phyloP scores from a whole-genome alignment of 1,140 invertebrate species.

The Ditylenchus dipsaci region DNA sequence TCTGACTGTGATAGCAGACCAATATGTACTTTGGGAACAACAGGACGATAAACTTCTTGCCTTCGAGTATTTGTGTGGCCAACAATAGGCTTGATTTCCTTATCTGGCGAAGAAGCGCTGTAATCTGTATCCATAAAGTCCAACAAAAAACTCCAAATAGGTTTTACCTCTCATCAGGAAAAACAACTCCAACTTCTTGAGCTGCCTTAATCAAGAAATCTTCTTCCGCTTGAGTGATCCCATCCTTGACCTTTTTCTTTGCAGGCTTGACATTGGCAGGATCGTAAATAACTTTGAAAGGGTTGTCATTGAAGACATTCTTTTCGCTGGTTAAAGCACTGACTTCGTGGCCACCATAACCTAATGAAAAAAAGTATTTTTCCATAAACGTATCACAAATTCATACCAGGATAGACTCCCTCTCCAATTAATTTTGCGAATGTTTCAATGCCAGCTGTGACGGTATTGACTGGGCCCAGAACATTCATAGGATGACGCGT shows the following conservation, averaged over 20 bases:
- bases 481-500: not conserved
- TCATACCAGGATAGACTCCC: conserved; percentile 23
- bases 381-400: not conserved
- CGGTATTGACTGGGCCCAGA: conserved; percentile 3
- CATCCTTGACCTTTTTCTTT: not conserved
- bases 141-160: conserved; percentile 7
- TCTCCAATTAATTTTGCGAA: conserved; percentile 22
- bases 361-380: not conserved
- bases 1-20: not conserved
- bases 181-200: conserved; percentile 40
- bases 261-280: not conserved
- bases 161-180: conserved; percentile 5
- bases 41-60: conserved; percentile 19
- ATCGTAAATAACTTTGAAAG: not conserved
- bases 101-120: conserved; percentile 8
- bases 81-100: not conserved
- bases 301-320: not conserved
- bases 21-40: conserved; percentile 36
- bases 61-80: not conserved
- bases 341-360: conserved; percentile 28
- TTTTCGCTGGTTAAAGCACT: not conserved
- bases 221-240: conserved; percentile 40
- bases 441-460: conserved; percentile 27
- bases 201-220: conserved; percentile 50
- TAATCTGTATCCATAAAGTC: not conserved